A percentile compares a stretch with the other conserved stretches of the same genome.
These are phyloP conservation scores for Varecia variegata DNA, from an alignment of 2,797 vertebrate genomes.

Conservation along the genomic window DNA sequence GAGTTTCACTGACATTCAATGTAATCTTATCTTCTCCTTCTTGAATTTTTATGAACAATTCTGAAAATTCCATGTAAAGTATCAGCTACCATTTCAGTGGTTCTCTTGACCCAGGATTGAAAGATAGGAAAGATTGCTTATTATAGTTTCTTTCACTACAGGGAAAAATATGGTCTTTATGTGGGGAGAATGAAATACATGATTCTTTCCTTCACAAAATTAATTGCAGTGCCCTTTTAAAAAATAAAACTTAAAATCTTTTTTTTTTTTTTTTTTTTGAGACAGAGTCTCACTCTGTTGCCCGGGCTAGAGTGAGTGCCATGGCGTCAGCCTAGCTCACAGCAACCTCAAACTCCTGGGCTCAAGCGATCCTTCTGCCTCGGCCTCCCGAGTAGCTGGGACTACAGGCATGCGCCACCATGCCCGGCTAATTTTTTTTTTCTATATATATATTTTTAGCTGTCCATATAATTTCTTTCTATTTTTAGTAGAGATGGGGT, in stretches of 20 bases:
- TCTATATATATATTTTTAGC: no score
- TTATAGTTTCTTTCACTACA: background rate
- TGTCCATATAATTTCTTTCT: no score
- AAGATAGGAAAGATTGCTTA: background rate
- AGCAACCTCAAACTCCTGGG: no score
- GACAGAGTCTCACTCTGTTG: no score
- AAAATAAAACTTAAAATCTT: background rate
- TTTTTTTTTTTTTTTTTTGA: no score
- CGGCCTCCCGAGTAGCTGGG: no score
- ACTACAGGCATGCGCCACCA: no score
- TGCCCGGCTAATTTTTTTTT: no score
- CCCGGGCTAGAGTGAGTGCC: no score
- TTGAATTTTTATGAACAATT: background rate
- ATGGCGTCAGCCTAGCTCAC: no score
- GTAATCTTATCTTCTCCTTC: background rate
- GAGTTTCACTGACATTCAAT: background rate
- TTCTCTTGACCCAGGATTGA: background rate
- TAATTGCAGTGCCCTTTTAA: background rate
- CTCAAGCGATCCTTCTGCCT: no score
- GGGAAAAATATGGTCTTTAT: background rate
- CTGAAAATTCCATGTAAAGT: background rate
- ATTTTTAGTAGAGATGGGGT: no score
- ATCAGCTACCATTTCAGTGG: background rate
- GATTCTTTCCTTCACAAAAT: conserved; percentile 28
- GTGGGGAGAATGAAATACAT: background rate